Conservation (phyloP, 53 echinoderm and acorn worm genomes). For the Temnopleurus reevesii region DNA sequence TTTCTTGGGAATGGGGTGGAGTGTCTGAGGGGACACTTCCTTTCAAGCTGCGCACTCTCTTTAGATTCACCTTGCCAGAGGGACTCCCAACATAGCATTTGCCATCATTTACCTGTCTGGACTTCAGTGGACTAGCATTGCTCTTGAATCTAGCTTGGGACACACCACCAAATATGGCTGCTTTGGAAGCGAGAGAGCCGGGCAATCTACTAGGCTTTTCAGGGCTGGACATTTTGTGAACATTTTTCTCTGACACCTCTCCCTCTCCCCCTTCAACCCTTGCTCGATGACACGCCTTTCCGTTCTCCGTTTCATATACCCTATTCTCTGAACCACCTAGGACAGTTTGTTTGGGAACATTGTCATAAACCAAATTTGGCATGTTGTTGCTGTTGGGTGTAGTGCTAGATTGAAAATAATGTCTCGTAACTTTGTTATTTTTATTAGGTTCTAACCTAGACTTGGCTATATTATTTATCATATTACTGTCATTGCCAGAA, state of each 20-base stretch:
- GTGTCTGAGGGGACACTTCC: constrained; percentile 18
- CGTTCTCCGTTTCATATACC: neutral
- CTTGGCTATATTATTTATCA: neutral
- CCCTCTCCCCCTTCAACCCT: neutral
- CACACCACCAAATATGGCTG: neutral
- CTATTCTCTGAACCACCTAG: neutral
- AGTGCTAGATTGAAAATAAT: neutral
- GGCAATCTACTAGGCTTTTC: neutral
- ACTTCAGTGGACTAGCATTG: neutral
- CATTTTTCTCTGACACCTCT: neutral
- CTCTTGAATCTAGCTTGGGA: neutral
- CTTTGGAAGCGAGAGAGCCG: neutral
- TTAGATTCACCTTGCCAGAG: neutral
- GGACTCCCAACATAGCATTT: neutral
- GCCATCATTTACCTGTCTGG: neutral
- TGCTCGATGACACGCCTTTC: neutral
- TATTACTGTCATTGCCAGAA: neutral
- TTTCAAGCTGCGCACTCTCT: constrained; percentile 46
- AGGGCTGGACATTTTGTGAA: neutral
- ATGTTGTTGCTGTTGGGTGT: neutral
- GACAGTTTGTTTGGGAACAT: neutral
- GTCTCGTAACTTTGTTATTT: neutral
- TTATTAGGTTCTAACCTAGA: neutral
- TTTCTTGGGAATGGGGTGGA: neutral
- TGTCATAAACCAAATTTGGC: neutral